Base-by-base conservation (phyloP, 2,113 vertebrate genomes). In the Dunckerocampus dactyliophorus region DNA sequence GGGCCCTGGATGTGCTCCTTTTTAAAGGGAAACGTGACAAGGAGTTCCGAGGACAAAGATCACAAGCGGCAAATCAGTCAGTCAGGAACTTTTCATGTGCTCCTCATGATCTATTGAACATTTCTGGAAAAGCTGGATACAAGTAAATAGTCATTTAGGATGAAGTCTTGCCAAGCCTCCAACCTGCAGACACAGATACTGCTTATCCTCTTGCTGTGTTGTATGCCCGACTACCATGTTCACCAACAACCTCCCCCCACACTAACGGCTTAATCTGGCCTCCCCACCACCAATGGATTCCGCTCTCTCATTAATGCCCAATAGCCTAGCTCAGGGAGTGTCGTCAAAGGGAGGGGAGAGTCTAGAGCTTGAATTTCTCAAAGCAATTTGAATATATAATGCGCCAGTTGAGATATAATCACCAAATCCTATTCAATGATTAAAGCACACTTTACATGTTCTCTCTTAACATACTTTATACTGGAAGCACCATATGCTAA, bases 381-480 rank as follows among this genome's bases (percentile, higher is more conserved):
- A 85, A 80, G 79, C 84, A 87, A 87, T 91, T 90, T 90, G 82
- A 90, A 90, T 89, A 88, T 90, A 71, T 84, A 88, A 89, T 84
- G 75, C 73, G 74, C 76, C 71, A 83, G 74, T 75, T 63, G 52
- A 78, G 85, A 89, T 86, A 88, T 83, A 84, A 87, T 88, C 83
- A 77, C 81, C 77, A 85, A 88, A 88, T 85, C 81, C 79, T 31
- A 76, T 85, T 85, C 61, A 62, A 54, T 83, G 80, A 87, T 86
- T 86, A 85, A 77, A 85, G 75, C 57, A 59, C 58, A 81, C 80
- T 88, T 85, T 74, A 84, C 82, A 75, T 82, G 74, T 63, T 60
- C 73, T 79, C 64, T 77, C 74, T 85, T 80, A 66, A 83, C 71
- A 76, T 79, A 43, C 4, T n/a, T n/a, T n/a, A n/a, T n/a, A n/a